These are phyloP conservation scores for Azemiops feae DNA, from an alignment of 2,113 vertebrate genomes.

Conservation along the genomic window DNA sequence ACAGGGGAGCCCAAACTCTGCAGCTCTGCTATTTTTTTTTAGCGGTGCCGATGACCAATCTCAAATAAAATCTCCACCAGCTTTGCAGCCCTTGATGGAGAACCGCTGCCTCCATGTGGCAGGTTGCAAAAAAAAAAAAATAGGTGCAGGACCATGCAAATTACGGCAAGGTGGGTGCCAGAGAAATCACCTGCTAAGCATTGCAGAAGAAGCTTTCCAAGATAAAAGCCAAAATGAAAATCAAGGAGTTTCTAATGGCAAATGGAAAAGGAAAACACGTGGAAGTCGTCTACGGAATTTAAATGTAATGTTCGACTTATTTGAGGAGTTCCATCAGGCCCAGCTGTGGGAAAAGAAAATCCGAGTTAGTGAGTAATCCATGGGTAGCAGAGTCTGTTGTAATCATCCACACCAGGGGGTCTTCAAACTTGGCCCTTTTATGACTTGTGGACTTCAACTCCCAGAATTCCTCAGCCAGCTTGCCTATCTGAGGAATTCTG, in stretches of 20 bases:
- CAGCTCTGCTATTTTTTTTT: not conserved
- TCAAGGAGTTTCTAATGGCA: not conserved
- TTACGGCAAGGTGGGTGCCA: accelerated
- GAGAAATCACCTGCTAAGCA: not conserved
- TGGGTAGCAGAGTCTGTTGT: not conserved
- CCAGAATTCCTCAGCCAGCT: no score
- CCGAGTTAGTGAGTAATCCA: not conserved
- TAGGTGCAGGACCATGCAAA: not conserved
- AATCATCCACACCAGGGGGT: no score
- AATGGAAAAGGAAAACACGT: not conserved
- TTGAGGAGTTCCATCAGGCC: not conserved
- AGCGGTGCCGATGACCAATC: not conserved
- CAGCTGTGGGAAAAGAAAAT: not conserved
- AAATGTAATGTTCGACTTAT: not conserved
- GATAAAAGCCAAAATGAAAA: not conserved
- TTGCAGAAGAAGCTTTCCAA: not conserved
- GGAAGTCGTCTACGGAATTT: not conserved
- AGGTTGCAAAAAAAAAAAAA: slow-evolving; percentile 7
- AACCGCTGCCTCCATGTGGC: slow-evolving; percentile 68
- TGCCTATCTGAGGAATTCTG: no score
- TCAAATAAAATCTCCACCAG: not conserved
- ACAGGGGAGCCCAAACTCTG: not conserved
- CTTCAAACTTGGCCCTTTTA: no score
- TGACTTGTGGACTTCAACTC: no score
- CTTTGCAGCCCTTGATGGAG: slow-evolving; percentile 41